phyloP scores from a whole-genome alignment of 2,797 vertebrate species.

The Eulemur albifrons region DNA sequence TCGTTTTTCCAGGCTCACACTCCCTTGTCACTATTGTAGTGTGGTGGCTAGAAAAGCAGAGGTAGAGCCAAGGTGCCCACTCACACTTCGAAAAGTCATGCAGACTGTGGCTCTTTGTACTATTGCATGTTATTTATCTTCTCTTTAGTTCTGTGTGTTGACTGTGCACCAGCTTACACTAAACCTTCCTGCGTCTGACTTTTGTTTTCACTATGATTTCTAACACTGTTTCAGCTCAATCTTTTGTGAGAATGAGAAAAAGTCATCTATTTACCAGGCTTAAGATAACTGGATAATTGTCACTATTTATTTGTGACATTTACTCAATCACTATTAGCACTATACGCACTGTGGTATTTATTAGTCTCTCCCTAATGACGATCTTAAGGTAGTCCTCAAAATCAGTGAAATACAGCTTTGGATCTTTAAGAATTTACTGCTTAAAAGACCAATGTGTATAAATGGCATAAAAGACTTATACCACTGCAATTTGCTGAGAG shows the following conservation, averaged over 20 bases:
- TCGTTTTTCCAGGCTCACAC: not conserved
- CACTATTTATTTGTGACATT: not conserved
- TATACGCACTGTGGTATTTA: not conserved
- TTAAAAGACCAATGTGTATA: constrained; percentile 13
- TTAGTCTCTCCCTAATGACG: not conserved
- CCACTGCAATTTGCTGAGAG: not conserved
- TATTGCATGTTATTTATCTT: not conserved
- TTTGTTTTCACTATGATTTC: not conserved
- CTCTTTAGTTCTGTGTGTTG: not conserved
- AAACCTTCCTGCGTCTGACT: not conserved
- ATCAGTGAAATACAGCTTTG: not conserved
- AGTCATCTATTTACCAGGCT: not conserved
- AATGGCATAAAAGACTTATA: not conserved
- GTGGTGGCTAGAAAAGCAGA: not conserved
- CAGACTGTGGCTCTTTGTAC: not conserved
- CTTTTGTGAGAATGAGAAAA: not conserved
- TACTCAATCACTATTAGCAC: not conserved
- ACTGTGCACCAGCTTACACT: not conserved
- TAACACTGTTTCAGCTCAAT: not conserved
- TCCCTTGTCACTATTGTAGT: not conserved
- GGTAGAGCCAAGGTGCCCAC: not conserved
- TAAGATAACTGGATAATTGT: not conserved
- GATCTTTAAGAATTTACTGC: not conserved
- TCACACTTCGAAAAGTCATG: not conserved
- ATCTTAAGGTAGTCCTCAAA: not conserved